Evolutionary conservation across 2,888 invertebrate genomes (phyloP).

Genomic region (Hedya salicella): DNA sequence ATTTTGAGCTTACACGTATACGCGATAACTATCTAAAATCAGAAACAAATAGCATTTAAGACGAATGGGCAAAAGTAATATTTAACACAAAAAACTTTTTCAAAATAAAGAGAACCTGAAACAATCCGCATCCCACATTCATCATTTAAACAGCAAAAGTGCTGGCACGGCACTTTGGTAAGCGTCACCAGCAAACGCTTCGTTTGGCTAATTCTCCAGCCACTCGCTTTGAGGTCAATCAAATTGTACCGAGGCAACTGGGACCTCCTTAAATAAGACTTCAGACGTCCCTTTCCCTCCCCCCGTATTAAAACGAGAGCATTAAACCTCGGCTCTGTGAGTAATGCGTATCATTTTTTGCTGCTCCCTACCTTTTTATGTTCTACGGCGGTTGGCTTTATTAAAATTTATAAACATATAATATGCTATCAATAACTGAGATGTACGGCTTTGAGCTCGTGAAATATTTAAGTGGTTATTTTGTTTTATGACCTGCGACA

Average conservation of each 20-base stretch:
- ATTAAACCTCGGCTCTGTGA: constrained; percentile 43
- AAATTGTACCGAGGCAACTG: constrained; percentile 38
- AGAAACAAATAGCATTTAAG: no score
- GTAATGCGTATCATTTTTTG: constrained; percentile 44
- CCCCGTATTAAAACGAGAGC: constrained; percentile 35
- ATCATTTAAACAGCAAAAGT: constrained; percentile 34
- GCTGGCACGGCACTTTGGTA: background rate
- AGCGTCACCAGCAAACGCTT: constrained; percentile 35
- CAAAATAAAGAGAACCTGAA: background rate
- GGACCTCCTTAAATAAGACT: constrained; percentile 36
- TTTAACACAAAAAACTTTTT: background rate
- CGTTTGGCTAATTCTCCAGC: constrained; percentile 38
- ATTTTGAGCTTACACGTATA: no score
- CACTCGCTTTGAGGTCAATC: constrained; percentile 42
- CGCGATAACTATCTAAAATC: no score
- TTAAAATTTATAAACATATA: constrained; percentile 44
- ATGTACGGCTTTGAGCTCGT: constrained; percentile 31
- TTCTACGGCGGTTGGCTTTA: constrained; percentile 32
- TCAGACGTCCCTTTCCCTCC: constrained; percentile 23
- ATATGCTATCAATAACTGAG: constrained; percentile 43
- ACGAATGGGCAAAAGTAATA: background rate
- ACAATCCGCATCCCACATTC: constrained; percentile 19
- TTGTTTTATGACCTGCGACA: constrained; percentile 27
- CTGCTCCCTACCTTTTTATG: constrained; percentile 43
- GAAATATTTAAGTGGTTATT: constrained; percentile 37